A percentile compares a stretch with the other conserved stretches of the same genome.
phyloP scores from a whole-genome alignment of 2,797 vertebrate genomes.

The Lophius americanus region DNA sequence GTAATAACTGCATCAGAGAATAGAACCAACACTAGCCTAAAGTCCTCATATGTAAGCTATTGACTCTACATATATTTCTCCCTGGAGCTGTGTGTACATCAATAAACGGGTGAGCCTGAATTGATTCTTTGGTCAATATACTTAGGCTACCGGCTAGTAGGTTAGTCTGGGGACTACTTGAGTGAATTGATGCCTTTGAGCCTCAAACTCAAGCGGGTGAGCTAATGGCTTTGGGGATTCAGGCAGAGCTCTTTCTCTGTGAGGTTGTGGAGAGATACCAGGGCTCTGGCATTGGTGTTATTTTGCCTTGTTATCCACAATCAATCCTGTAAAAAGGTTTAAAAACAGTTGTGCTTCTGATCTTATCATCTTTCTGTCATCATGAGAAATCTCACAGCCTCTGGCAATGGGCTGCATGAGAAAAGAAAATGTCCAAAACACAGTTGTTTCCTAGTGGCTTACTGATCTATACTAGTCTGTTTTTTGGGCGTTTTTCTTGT shows the following conservation, averaged over 20 bases:
- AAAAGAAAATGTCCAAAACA: background rate
- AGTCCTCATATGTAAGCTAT: conserved; percentile 30
- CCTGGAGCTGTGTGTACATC: conserved; percentile 48
- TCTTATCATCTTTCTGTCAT: background rate
- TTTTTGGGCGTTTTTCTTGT: background rate
- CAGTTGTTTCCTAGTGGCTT: background rate
- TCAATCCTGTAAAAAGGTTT: background rate
- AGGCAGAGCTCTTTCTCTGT: conserved; percentile 10
- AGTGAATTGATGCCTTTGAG: conserved; percentile 54
- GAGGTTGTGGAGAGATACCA: conserved; percentile 17
- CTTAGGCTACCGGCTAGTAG: conserved; percentile 51
- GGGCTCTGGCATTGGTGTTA: conserved; percentile 14
- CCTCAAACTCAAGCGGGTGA: conserved; percentile 27
- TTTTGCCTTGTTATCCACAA: conserved; percentile 6
- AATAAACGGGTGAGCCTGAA: conserved; percentile 57
- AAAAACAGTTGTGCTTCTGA: background rate
- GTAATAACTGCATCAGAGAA: conserved; percentile 36
- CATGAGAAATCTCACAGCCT: background rate
- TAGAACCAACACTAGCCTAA: conserved; percentile 21
- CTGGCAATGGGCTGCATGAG: background rate
- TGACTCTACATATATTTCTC: conserved; percentile 38
- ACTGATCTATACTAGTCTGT: background rate
- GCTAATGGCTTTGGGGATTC: conserved; percentile 50
- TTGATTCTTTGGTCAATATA: conserved; percentile 67
- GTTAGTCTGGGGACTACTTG: conserved; percentile 67